Base-by-base conservation (phyloP, 2,888 invertebrate genomes). In the Cheilosia variabilis region DNA sequence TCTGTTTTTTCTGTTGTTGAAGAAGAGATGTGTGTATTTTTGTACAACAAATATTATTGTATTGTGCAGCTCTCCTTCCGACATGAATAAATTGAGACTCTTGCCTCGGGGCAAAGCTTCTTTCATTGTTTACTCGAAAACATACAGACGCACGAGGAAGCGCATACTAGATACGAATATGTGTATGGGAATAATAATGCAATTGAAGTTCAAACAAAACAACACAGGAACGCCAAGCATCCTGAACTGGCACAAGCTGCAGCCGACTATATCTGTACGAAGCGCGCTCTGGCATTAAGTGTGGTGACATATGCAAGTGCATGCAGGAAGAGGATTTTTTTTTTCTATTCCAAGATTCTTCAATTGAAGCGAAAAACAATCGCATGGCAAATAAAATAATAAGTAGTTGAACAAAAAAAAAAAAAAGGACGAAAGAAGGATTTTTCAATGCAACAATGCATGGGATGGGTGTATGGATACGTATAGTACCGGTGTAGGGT, bases 121-220 rank as follows among this genome's bases (percentile, higher is more conserved):
- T 81, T 81, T 86, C 68, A 86, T 81, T 86, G 86, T 77, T 86
- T 81, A 86, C 86, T 77, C 37, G 37, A 68, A 84, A 80, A 63
- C 80, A 58, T 41, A 58, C 57, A 72, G 22, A 37, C 4, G 43
- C 37, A 71, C 34, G 41, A 73, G 79, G 55, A 84, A 69, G 69
- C 57, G 37, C 45, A 79, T 41, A 50, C 52, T 19, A 37, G 24
- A 47, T 31, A 34, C 2, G 15, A 17, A 19, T 17, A 47, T 47
- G 22, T 57, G 55, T 43, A 77, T 47, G 62, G 45, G 66, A 63
- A 86, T 81, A 72, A 81, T 86, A 86, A 86, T 77, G 81, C 81
- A 86, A 81, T 84, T 86, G 86, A 86, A 81, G 86, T 81, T 86
- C 86, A 86, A 86, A 81, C 68, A 86, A 86, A 86, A 86, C 76